These are phyloP conservation scores for Terrapene triunguis DNA, from an alignment of 2,113 vertebrate genomes.

Conservation along the genomic window DNA sequence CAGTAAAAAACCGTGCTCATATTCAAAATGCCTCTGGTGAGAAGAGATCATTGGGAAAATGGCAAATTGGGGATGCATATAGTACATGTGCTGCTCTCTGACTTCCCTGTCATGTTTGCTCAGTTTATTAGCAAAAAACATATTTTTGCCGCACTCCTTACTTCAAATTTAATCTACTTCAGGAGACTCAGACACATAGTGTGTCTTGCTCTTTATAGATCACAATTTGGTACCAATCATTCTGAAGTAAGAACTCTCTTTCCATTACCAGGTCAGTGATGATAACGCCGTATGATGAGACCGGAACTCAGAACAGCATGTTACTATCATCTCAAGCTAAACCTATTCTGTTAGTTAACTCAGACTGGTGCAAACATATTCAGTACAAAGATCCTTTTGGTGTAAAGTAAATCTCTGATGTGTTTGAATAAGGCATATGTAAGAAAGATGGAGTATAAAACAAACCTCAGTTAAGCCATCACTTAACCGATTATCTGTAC, in stretches of 20 bases:
- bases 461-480: not conserved
- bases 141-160: slow-evolving; percentile 54
- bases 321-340: slow-evolving; percentile 1
- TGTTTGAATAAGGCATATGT: not conserved
- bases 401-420: not conserved
- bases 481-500: not conserved
- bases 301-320: not conserved
- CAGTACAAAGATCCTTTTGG: not conserved
- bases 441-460: not conserved
- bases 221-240: not conserved
- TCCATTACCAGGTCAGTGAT: not conserved
- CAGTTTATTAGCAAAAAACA: slow-evolving; percentile 55
- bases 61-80: slow-evolving; percentile 38
- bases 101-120: slow-evolving; percentile 68
- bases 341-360: not conserved
- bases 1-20: slow-evolving; percentile 8
- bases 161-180: slow-evolving; percentile 63
- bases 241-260: slow-evolving; percentile 10
- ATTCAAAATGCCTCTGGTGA: slow-evolving; percentile 50
- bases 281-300: not conserved
- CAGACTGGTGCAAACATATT: not conserved
- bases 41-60: slow-evolving; percentile 48
- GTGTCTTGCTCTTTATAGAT: not conserved
- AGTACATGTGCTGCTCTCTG: not conserved
- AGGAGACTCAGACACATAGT: not conserved